Conservation (phyloP, 2,797 vertebrate genomes). For the Lagodon rhomboides region DNA sequence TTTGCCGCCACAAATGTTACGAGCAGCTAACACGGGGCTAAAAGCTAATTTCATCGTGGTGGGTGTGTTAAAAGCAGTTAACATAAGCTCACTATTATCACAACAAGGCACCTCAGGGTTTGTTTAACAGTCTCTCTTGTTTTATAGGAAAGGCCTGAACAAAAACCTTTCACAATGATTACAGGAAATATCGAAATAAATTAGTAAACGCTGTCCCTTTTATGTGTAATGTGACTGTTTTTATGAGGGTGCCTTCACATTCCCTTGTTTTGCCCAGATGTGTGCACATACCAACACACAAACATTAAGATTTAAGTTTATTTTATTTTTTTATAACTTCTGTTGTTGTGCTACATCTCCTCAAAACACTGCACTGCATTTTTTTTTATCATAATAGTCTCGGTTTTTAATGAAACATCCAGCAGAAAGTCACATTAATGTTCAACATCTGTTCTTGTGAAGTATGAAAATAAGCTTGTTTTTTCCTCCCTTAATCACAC, state of each 20-base stretch:
- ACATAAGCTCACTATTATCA: not conserved
- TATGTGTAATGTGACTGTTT: not conserved
- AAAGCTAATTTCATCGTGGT: conserved; percentile 63
- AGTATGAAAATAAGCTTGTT: not conserved
- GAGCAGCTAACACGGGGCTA: conserved; percentile 56
- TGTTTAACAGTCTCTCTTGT: not conserved
- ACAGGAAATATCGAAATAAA: not conserved
- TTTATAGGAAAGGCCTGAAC: not conserved
- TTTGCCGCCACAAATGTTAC: conserved; percentile 35
- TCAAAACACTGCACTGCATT: not conserved
- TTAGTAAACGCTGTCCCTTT: not conserved
- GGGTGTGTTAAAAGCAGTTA: conserved; percentile 67
- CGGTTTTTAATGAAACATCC: too few species aligned
- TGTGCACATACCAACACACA: not conserved
- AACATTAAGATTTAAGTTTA: not conserved
- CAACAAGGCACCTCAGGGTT: not conserved
- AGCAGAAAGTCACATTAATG: not conserved
- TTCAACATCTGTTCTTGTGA: not conserved
- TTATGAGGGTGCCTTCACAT: not conserved
- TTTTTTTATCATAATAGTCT: not conserved
- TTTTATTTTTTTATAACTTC: too few species aligned
- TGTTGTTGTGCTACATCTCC: not conserved
- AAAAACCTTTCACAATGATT: not conserved
- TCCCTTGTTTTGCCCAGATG: not conserved
- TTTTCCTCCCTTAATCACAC: not conserved